Conservation (phyloP, 2,797 vertebrate species). For the Crenichthys baileyi region DNA sequence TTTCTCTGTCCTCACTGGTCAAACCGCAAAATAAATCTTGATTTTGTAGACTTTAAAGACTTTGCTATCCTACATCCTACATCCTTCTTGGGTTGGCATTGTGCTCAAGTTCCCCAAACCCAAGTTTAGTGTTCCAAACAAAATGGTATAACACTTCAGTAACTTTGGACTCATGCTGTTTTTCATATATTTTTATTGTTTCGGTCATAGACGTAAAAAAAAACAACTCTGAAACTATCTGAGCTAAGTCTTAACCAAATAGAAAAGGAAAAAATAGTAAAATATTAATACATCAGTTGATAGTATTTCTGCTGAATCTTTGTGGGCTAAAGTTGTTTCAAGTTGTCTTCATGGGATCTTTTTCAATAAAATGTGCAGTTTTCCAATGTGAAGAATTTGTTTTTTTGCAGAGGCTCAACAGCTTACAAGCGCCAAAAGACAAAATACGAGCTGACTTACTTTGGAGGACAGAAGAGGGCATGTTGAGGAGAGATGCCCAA, state of each 20-base stretch:
- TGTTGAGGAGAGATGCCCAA: not conserved
- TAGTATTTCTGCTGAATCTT: not conserved
- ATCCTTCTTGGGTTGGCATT: no score
- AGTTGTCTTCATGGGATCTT: not conserved
- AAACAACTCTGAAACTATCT: not conserved
- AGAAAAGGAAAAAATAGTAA: not conserved
- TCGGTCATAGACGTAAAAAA: no score
- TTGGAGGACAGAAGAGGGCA: not conserved
- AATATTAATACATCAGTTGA: no score
- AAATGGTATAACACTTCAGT: no score
- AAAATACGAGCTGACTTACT: not conserved
- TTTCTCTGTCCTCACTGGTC: no score
- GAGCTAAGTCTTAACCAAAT: conserved; percentile 5
- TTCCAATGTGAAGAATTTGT: not conserved
- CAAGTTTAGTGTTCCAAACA: no score
- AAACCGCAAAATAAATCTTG: no score
- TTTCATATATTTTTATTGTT: no score
- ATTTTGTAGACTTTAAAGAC: no score
- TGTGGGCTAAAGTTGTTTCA: not conserved
- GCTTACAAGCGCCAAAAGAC: not conserved
- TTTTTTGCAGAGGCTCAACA: not conserved
- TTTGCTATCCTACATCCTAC: no score
- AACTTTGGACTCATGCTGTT: no score
- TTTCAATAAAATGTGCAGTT: not conserved
- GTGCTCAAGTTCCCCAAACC: no score